Base-by-base conservation (phyloP, 2,797 vertebrate genomes). In the Etheostoma perlongum region DNA sequence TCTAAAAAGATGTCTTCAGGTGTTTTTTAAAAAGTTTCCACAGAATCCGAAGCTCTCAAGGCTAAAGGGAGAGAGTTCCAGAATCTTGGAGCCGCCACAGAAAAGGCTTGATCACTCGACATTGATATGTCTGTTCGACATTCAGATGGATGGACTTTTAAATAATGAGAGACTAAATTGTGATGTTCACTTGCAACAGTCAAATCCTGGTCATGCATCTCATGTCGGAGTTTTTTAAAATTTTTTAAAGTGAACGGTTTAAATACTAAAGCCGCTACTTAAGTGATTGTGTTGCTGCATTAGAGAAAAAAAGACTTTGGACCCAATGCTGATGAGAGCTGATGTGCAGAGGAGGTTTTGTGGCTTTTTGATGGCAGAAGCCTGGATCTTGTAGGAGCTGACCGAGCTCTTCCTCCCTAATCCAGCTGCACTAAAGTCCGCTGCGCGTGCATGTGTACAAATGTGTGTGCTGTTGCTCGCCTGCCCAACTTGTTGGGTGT, bases 351-450 rank as follows among this genome's bases (percentile, higher is more conserved):
- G 73, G 62, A 84, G 80, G 33, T 74, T 86, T 81, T 76, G 49
- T 81, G 81, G 80, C 76, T 86, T 84, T 83, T 87, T 81, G 61
- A 88, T 74, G 77, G 75, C 82, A 82, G 83, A 83, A 79, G 60
- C 82, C 81, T 70, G 55, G 64, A 69, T 89, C 67, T 83, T 42
- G 57, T 63, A 85, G 84, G 67, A 83, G 84, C 77, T 87, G 88
- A 90, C 82, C 12, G 82, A 75, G 74, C 85, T 85, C 66, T 77
- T 78, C 80, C 51, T 63, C 83, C 52, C 73, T 85, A 88, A 90
- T 87, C 82, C 84, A 69, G 49, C 62, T 33, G 66, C 70, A 81
- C 82, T 67, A 64, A 74, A 59, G 63, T 53, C 63, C 46, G 2
- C 21, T 19, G 47, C 49, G 44, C 58, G 69, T 30, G 58, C 25